phyloP scores from a whole-genome alignment of 2,888 invertebrate species.

The Physocephala rufipes region DNA sequence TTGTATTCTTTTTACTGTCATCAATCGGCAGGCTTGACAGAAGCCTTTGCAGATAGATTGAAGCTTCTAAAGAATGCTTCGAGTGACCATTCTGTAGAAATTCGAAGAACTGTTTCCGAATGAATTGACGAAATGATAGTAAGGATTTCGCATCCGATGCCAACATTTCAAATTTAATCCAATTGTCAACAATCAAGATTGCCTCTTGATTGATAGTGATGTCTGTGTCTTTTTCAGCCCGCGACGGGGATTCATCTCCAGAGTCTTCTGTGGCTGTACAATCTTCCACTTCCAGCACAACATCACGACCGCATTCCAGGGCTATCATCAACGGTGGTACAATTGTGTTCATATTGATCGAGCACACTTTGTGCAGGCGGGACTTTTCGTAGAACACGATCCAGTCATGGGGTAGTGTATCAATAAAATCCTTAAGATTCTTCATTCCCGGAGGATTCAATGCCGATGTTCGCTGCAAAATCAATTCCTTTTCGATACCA shows the following conservation, averaged over 20 bases:
- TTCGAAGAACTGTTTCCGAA: slow-evolving; percentile 49
- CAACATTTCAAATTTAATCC: slow-evolving; percentile 77
- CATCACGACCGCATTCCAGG: slow-evolving; percentile 68
- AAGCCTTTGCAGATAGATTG: slow-evolving; percentile 46
- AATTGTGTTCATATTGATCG: slow-evolving; percentile 81
- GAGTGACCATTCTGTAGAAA: slow-evolving; percentile 50
- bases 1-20: slow-evolving; percentile 8
- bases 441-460: slow-evolving; percentile 52
- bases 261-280: slow-evolving; percentile 57
- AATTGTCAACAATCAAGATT: slow-evolving; percentile 75
- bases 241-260: slow-evolving; percentile 56
- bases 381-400: slow-evolving; percentile 87
- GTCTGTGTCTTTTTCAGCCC: slow-evolving; percentile 63
- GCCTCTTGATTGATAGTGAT: slow-evolving; percentile 33
- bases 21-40: slow-evolving; percentile 41
- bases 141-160: slow-evolving; percentile 67
- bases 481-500: slow-evolving; percentile 70
- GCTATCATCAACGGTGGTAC: slow-evolving; percentile 84
- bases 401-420: slow-evolving; percentile 80
- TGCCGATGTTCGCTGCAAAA: slow-evolving; percentile 72
- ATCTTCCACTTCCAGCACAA: slow-evolving; percentile 42
- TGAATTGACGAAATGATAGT: slow-evolving; percentile 45
- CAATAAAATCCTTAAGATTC: slow-evolving; percentile 53
- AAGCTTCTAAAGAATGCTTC: slow-evolving; percentile 43
- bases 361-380: slow-evolving; percentile 74